Evolutionary conservation across 2,888 invertebrate species (phyloP), one percentile per base, ranked within the genome.

Genomic region (Andrena minutula): DNA sequence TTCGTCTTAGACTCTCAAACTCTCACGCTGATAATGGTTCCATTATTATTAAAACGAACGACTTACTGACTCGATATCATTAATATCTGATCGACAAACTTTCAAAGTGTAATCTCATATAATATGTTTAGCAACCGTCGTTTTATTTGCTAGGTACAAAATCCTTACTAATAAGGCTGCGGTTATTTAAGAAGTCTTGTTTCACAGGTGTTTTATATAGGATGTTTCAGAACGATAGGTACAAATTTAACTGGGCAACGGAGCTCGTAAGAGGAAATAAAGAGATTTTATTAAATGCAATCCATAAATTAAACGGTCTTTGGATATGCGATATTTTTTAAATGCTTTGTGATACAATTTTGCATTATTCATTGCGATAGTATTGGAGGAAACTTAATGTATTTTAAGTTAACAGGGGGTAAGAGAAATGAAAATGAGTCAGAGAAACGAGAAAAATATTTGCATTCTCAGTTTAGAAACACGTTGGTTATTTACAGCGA

Each of bases 111-210:
- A 65, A 35, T 8, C 20, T 64, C 28, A 4, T 66, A 2, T 28
- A 28, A 49, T 65, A 16, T 10, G 12, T 28, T 64, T 49, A 65
- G 49, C 49, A 49, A 12, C 0, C 3, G 28, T 28, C 2, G 20
- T 51, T 72, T 72, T 63, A 2, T n/a, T 26, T 12, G 6, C 5
- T 8, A 28, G 12, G 10, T 68, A n/a, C 7, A 49, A 74, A 51
- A 41, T 60, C 32, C 41, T 53, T 56, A 20, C 0, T 23, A 2
- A 26, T 10, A 56, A 41, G 26, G 6, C 8, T 53, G 23, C 10
- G 12, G 30, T 32, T 56, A 41, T 56, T 69, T 60, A 66, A 66
- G 2, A 23, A 56, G 7, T 30, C 26, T 58, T 30, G 41, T 2
- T 41, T 41, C 41, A 10, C 41, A 41, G 4, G 12, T 12, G 41